Base-by-base conservation (phyloP, 2,113 vertebrate species). In the Cacatua alba region DNA sequence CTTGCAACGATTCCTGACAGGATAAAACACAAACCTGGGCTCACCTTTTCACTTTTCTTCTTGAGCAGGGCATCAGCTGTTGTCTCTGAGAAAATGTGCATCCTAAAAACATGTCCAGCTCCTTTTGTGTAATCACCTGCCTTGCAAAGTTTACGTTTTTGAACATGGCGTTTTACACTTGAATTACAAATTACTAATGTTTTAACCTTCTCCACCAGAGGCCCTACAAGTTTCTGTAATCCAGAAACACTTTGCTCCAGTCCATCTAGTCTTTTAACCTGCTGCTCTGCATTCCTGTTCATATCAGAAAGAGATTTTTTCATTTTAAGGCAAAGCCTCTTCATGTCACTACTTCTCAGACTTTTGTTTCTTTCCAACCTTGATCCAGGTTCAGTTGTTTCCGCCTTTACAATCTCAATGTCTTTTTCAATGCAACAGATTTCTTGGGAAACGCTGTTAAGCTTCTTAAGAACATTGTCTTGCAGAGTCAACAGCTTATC, bases 211-310 rank as follows among this genome's bases (percentile, higher is more conserved):
- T 98, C 98, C 81, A 96, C 92, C 48, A 99, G 94, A 97, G 98
- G 98, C 97, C 94, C 95, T 89, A 99, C 92, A 76, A 98, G 97
- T 96, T 98, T 98, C 95, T 99, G 98, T 63, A 98, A 96, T n/a
- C 98, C 97, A 76, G 97, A 97, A 92, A 99, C 93, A 78, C 98
- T 95, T 95, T 94, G 98, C 95, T 99, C 98, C 85, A 99, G 94
- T 90, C 97, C 97, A 28, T 99, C 98, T 92, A 99, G 75, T 95
- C 98, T 98, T 78, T 95, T 97, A 28, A 98, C 97, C 95, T 99
- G 98, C 59, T 91, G 92, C 35, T 98, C 98, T 48, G 98, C 89
- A 51, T 95, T 97, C 93, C 96, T 97, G 48, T 96, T 96, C 82
- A 98, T 95, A 88, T 71, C 95, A 88, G 97, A 97, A 85, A 99